These are phyloP conservation scores for Habrosyne pyritoides DNA, from an alignment of 2,888 invertebrate species.

Conservation along the genomic window DNA sequence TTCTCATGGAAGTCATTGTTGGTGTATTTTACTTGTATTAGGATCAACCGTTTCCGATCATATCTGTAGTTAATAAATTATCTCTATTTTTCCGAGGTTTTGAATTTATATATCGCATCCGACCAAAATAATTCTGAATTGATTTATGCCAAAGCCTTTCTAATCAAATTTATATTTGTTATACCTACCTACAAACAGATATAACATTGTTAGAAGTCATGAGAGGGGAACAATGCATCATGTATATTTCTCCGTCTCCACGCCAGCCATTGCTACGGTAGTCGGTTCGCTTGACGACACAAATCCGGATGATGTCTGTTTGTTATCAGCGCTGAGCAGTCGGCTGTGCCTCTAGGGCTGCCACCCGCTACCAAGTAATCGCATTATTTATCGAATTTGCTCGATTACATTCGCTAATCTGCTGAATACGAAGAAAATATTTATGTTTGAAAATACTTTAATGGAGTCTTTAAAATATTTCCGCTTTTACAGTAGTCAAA, in stretches of 20 bases:
- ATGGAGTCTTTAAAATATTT: not conserved
- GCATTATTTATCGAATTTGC: slow-evolving; percentile 67
- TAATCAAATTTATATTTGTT: not conserved
- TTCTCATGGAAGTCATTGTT: not conserved
- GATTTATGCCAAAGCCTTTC: not conserved
- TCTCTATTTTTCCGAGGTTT: too few relatives aligned
- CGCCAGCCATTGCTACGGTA: slow-evolving; percentile 10
- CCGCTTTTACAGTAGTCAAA: not conserved
- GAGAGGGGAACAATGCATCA: not conserved
- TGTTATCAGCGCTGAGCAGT: slow-evolving; percentile 81
- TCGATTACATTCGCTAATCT: slow-evolving; percentile 53
- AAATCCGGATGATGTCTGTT: slow-evolving; percentile 83
- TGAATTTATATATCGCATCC: too few relatives aligned
- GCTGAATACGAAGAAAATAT: slow-evolving; percentile 9
- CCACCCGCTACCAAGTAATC: slow-evolving; percentile 59
- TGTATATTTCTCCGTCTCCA: not conserved
- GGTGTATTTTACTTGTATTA: too few relatives aligned
- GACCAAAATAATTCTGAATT: too few relatives aligned
- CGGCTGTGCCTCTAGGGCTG: slow-evolving; percentile 65
- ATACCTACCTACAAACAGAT: not conserved
- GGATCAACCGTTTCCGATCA: too few relatives aligned
- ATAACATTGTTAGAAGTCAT: not conserved
- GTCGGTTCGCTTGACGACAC: slow-evolving; percentile 75
- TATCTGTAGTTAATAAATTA: too few relatives aligned
- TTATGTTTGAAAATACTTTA: not conserved